Conservation (phyloP, 35 echinoderm and acorn worm species). For the Stichopus chloronotus region DNA sequence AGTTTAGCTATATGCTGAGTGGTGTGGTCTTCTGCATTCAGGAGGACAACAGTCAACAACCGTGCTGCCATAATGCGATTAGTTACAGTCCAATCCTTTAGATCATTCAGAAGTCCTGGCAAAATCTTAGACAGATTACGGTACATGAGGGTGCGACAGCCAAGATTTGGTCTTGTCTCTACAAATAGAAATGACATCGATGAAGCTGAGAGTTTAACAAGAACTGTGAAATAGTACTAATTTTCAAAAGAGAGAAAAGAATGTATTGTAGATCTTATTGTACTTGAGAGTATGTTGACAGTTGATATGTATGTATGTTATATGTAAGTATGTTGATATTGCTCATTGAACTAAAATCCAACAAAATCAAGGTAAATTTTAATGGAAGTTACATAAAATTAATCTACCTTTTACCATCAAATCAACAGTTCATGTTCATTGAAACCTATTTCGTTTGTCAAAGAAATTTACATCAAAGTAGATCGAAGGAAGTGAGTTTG, state of each 20-base stretch:
- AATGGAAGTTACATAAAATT: too few relatives aligned
- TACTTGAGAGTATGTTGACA: too few relatives aligned
- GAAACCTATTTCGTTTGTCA: too few relatives aligned
- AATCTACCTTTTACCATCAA: too few relatives aligned
- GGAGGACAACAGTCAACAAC: conserved; percentile 70
- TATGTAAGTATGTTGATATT: too few relatives aligned
- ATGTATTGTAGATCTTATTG: too few relatives aligned
- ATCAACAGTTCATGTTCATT: too few relatives aligned
- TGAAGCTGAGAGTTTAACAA: background rate
- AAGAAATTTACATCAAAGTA: too few relatives aligned
- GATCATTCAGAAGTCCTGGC: conserved; percentile 86
- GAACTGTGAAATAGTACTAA: background rate
- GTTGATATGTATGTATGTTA: too few relatives aligned
- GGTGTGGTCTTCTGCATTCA: conserved; percentile 94
- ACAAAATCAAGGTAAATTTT: too few relatives aligned
- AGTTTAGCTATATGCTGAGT: conserved; percentile 91
- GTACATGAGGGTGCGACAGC: conserved; percentile 87
- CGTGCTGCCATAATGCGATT: conserved; percentile 93
- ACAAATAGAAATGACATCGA: background rate
- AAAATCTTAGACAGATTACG: conserved; percentile 95
- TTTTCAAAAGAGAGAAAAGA: background rate
- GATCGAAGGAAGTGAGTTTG: too few relatives aligned
- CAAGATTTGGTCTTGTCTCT: conserved; percentile 80
- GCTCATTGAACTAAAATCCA: too few relatives aligned
- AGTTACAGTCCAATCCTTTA: conserved; percentile 85